These are phyloP conservation scores for Mustelus asterias DNA, from an alignment of 2,113 vertebrate species.

Conservation along the genomic window DNA sequence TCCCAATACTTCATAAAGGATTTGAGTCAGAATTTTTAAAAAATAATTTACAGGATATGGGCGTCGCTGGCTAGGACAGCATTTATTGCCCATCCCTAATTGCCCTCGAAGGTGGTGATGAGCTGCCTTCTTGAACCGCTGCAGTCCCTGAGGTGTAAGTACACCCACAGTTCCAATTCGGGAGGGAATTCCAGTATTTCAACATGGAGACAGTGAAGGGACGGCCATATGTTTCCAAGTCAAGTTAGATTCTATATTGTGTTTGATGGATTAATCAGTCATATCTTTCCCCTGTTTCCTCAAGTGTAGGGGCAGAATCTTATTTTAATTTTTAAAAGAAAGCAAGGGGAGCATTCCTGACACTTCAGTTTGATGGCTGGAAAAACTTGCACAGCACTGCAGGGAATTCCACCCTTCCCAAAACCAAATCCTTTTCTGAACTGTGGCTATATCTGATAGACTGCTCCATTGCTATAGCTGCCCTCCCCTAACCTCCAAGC, in stretches of 20 bases:
- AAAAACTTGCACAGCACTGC: neutral
- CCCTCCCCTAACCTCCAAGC: neutral
- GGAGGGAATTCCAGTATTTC: too few species aligned
- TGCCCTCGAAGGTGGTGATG: too few species aligned
- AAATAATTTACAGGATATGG: too few species aligned
- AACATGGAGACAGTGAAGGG: too few species aligned
- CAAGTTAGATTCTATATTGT: neutral
- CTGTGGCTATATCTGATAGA: neutral
- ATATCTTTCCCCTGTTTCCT: neutral
- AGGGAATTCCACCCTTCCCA: neutral
- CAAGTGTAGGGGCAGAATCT: neutral
- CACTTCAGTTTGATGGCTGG: neutral
- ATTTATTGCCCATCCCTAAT: too few species aligned
- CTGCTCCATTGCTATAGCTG: neutral
- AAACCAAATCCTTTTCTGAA: neutral
- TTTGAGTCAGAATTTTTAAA: too few species aligned
- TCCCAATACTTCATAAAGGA: too few species aligned
- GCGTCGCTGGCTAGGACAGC: too few species aligned
- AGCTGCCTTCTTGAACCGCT: too few species aligned
- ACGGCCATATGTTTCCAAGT: too few species aligned
- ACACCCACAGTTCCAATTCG: too few species aligned
- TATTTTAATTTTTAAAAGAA: neutral
- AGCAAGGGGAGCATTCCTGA: neutral
- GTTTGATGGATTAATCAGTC: neutral
- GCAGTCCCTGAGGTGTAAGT: too few species aligned